phyloP scores from a whole-genome alignment of 1,140 invertebrate species.

The Venustaconcha ellipsiformis region DNA sequence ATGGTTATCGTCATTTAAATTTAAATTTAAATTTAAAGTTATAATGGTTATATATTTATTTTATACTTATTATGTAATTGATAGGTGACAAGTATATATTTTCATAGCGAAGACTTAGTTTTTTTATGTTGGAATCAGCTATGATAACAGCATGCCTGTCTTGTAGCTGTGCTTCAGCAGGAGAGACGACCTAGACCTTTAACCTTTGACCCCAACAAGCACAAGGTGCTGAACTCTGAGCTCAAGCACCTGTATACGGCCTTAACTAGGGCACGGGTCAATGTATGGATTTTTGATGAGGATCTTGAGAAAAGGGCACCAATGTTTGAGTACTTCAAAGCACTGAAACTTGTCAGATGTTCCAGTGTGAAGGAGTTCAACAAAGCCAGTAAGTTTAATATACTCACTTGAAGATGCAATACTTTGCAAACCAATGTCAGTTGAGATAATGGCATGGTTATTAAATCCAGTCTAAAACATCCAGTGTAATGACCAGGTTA shows the following conservation, averaged over 20 bases:
- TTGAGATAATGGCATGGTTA: too few species aligned
- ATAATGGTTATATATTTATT: too few species aligned
- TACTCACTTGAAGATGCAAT: too few species aligned
- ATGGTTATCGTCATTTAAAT: too few species aligned
- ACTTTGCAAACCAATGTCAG: too few species aligned
- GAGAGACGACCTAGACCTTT: conserved; percentile 32
- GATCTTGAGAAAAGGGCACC: conserved; percentile 39
- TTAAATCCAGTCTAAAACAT: too few species aligned
- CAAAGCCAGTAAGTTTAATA: conserved; percentile 7
- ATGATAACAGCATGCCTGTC: background rate
- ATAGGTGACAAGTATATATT: too few species aligned
- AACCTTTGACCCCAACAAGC: conserved; percentile 41
- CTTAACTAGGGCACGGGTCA: conserved; percentile 49
- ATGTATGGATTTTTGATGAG: conserved; percentile 60
- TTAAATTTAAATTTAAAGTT: too few species aligned
- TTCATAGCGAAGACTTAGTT: too few species aligned
- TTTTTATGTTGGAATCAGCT: too few species aligned
- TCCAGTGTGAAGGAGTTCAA: conserved; percentile 7
- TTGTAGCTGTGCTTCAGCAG: conserved; percentile 30
- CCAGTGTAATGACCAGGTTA: too few species aligned
- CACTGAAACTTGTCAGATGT: conserved; percentile 30
- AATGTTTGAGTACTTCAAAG: conserved; percentile 57
- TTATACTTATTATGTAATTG: too few species aligned
- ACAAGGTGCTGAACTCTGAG: conserved; percentile 55
- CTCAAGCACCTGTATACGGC: conserved; percentile 59